Evolutionary conservation across 2,113 vertebrate species (phyloP).

Genomic region (Alces alces): DNA sequence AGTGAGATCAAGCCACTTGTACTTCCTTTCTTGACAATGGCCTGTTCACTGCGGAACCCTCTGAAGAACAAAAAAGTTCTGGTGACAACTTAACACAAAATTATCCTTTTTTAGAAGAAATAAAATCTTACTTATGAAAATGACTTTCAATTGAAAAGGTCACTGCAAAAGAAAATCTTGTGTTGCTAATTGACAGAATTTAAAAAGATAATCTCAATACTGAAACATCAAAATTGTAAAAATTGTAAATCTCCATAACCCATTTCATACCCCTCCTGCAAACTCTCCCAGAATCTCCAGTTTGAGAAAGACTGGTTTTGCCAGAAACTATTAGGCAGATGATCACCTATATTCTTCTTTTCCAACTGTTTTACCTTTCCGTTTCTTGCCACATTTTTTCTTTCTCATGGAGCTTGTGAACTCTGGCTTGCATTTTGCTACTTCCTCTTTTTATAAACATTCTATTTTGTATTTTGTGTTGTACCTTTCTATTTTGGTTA

Average conservation of each 20-base stretch:
- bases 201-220: neutral
- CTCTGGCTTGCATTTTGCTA: neutral
- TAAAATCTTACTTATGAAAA: slow-evolving; percentile 34
- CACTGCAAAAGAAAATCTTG: neutral
- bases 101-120: neutral
- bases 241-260: neutral
- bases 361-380: neutral
- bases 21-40: neutral
- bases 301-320: neutral
- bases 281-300: neutral
- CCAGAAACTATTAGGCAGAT: neutral
- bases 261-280: neutral
- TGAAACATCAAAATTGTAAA: neutral
- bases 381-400: neutral
- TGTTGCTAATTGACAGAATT: neutral
- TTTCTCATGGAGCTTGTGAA: neutral
- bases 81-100: neutral
- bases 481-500: neutral
- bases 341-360: neutral
- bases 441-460: neutral
- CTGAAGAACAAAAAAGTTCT: neutral
- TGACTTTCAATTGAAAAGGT: neutral
- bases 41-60: neutral
- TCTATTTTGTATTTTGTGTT: neutral
- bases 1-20: neutral